These are phyloP conservation scores for Chiridota heheva DNA, from an alignment of 35 echinoderm and acorn worm species.

Conservation along the genomic window DNA sequence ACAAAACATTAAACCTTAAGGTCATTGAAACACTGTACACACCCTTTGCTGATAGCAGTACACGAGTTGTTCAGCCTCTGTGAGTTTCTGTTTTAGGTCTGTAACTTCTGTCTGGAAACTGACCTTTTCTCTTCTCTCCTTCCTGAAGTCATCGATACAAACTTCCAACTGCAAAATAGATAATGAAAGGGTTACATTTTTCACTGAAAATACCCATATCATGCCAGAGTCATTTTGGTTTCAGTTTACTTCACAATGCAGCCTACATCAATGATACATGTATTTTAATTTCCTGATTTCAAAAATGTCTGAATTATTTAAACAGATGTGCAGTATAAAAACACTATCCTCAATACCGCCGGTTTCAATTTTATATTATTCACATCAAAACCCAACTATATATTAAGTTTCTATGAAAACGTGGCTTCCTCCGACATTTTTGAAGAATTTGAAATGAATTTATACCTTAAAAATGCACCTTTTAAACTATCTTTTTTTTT, in stretches of 20 bases:
- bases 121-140: constrained; percentile 29
- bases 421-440: no score
- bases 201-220: background rate
- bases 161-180: constrained; percentile 15
- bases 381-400: no score
- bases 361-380: no score
- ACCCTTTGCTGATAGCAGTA: constrained; percentile 41
- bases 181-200: background rate
- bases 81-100: constrained; percentile 2
- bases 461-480: no score
- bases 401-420: no score
- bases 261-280: background rate
- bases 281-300: background rate
- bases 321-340: background rate
- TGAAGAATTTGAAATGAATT: no score
- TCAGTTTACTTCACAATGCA: background rate
- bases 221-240: background rate
- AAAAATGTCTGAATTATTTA: background rate
- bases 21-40: no score
- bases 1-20: no score
- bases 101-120: constrained; percentile 8
- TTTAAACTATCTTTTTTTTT: no score
- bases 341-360: no score
- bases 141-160: constrained; percentile 42
- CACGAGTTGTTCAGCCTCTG: background rate